Conservation (phyloP, 2,888 invertebrate genomes). For the Melolontha melolontha region DNA sequence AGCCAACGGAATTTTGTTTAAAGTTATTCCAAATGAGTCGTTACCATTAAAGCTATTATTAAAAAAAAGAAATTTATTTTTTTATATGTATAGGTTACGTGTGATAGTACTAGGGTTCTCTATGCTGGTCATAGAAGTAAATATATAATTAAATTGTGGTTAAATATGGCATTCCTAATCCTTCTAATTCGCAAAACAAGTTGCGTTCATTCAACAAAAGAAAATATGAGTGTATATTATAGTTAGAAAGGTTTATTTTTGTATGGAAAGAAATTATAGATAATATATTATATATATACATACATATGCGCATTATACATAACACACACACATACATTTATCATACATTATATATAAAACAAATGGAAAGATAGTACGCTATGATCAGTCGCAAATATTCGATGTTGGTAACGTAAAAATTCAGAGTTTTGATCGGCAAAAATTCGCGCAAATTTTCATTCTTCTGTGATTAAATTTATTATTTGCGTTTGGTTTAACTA, state of each 20-base stretch:
- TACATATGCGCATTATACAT: not conserved
- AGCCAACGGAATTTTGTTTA: slow-evolving; percentile 19
- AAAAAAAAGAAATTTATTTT: slow-evolving; percentile 16
- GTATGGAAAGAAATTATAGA: slow-evolving; percentile 38
- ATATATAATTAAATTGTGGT: slow-evolving; percentile 46
- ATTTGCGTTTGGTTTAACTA: too few species aligned
- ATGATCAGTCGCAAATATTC: not conserved
- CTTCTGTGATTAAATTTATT: too few species aligned
- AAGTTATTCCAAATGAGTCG: slow-evolving; percentile 24
- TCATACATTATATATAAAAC: slow-evolving; percentile 19
- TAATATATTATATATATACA: slow-evolving; percentile 17
- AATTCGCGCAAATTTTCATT: not conserved
- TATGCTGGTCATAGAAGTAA: slow-evolving; percentile 57
- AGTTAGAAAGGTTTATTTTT: slow-evolving; percentile 45
- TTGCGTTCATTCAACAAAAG: slow-evolving; percentile 29
- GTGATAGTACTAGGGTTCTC: slow-evolving; percentile 45
- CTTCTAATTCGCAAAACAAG: slow-evolving; percentile 24
- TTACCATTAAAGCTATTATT: slow-evolving; percentile 11
- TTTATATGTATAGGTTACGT: slow-evolving; percentile 26
- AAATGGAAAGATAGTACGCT: not conserved
- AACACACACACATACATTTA: not conserved
- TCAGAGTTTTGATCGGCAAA: too few species aligned
- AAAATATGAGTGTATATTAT: slow-evolving; percentile 20
- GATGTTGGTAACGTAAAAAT: not conserved
- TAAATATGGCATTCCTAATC: slow-evolving; percentile 56